These are phyloP conservation scores for Tapirus indicus DNA, from an alignment of 2,797 vertebrate species.

Conservation along the genomic window DNA sequence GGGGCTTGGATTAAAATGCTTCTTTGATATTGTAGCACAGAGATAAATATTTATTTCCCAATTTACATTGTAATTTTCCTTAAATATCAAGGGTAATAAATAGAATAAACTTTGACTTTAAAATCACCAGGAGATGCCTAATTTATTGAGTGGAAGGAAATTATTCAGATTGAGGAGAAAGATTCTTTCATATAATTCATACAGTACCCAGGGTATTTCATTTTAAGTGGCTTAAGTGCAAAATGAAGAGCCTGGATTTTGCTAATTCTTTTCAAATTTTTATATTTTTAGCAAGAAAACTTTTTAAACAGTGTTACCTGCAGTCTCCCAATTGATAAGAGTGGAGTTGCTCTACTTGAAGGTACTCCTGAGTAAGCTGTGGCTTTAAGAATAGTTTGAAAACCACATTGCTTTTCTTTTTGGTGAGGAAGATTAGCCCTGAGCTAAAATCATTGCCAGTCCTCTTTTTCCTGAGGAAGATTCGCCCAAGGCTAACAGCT, in stretches of 20 bases:
- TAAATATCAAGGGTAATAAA: constrained; percentile 62
- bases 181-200: constrained; percentile 51
- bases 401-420: not conserved
- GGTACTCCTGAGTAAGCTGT: not conserved
- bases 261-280: constrained; percentile 45
- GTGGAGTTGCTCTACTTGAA: constrained; percentile 15
- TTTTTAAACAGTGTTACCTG: not conserved
- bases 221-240: constrained; percentile 46
- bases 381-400: constrained; percentile 38
- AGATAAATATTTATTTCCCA: constrained; percentile 54
- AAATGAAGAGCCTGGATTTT: constrained; percentile 58
- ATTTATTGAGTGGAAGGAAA: constrained; percentile 60
- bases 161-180: constrained; percentile 31
- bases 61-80: constrained; percentile 41
- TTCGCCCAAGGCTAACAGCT: too few relatives aligned
- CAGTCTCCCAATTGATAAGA: not conserved
- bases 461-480: too few relatives aligned
- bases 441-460: too few relatives aligned
- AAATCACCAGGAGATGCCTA: constrained; percentile 51
- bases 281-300: not conserved
- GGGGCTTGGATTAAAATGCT: constrained; percentile 50
- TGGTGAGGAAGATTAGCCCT: too few relatives aligned
- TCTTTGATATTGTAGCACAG: constrained; percentile 42
- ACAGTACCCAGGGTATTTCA: not conserved
- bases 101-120: constrained; percentile 72